Evolutionary conservation across 2,888 invertebrate species (phyloP).

Genomic region (Melanophora roralis): DNA sequence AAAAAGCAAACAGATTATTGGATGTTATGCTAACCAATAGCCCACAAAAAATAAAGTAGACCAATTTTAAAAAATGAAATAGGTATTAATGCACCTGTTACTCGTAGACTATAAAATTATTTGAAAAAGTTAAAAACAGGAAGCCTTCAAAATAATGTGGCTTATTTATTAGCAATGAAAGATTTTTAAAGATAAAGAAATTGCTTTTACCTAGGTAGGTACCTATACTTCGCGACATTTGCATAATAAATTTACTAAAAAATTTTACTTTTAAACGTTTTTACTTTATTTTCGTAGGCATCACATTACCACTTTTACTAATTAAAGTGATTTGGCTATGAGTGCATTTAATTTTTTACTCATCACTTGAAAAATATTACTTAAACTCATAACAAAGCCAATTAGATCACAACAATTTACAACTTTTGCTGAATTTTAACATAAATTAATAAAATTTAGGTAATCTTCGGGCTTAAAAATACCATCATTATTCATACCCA

Average conservation of each 20-base stretch:
- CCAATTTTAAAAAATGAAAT: not conserved
- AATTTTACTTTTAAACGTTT: too few species aligned
- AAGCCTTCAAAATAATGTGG: not conserved
- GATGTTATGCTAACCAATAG: not conserved
- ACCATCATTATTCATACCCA: not conserved
- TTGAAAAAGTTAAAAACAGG: not conserved
- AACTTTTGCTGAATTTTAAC: not conserved
- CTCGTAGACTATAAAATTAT: constrained; percentile 24
- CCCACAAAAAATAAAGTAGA: not conserved
- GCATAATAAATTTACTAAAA: too few species aligned
- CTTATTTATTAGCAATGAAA: too few species aligned
- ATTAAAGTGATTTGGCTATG: not conserved
- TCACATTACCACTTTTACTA: not conserved
- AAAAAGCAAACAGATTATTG: not conserved
- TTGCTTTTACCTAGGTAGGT: too few species aligned
- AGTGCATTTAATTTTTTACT: constrained; percentile 18
- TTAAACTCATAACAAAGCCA: constrained; percentile 48
- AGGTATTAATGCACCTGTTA: constrained; percentile 58
- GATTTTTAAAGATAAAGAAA: not conserved
- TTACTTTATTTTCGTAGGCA: not conserved
- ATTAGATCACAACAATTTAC: constrained; percentile 30
- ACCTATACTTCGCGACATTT: too few species aligned
- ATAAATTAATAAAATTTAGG: not conserved
- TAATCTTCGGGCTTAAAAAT: not conserved
- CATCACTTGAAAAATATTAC: not conserved